Base-by-base conservation (phyloP, 1,140 invertebrate genomes). In the Physella acuta region DNA sequence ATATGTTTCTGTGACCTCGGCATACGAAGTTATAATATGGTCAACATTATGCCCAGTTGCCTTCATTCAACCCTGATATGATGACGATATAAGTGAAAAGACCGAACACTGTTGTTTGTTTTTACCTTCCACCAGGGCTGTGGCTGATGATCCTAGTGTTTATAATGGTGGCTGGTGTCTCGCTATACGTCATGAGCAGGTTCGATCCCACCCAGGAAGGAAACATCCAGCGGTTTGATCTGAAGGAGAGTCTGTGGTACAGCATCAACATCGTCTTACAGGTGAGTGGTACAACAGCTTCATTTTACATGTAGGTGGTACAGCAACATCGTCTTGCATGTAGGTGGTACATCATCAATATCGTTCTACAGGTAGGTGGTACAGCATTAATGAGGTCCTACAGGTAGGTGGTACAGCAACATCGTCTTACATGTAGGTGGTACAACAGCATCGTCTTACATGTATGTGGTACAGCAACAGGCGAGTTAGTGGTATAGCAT, bases 401-500 rank as follows among this genome's bases (percentile, higher is more conserved):
- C 39, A 44, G 39, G 39, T 44, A 44, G 20, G 20, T 44, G 20
- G 39, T 8, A 44, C 8, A 44, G 39, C 8, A 44, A 8, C 8
- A 44, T 44, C 39, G 20, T 44, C 20, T 20, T 44, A 8, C 39
- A 44, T 8, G 39, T 44, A 44, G 20, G 20, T 11, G 8, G 39
- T 8, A 44, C 20, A 44, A 20, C 8, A 20, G 8, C 8, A 44
- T 44, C 39, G 20, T 44, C 20, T 20, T 44, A 8, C 39, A 44
- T 8, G 39, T 44, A 44, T 11, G 20, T 44, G 20, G 39, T 8
- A 44, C 20, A 44, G 39, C 8, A 44, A n/a, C n/a, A 81, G 60
- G 81, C 81, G 84, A 94, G 93, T 76, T 92, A 96, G 77, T 97
- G 94, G 94, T 97, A 96, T 80, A 92, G 93, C 0, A 79, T 96